phyloP scores from a whole-genome alignment of 1,140 invertebrate genomes.

The Drosophila sp. region DNA sequence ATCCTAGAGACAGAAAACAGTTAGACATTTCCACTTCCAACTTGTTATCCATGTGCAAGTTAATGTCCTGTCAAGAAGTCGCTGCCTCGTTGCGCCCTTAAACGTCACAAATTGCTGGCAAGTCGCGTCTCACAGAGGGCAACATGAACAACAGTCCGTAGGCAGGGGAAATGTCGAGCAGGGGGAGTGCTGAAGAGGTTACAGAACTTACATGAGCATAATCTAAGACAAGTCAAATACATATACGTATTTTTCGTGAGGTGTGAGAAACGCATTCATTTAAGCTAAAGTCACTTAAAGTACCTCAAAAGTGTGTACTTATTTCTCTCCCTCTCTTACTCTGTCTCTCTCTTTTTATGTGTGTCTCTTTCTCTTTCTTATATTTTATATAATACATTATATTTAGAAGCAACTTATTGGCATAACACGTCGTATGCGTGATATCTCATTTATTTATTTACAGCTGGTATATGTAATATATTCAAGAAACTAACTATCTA shows the following conservation, averaged over 20 bases:
- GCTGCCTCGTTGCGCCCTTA: slow-evolving; percentile 76
- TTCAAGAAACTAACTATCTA: too few species aligned
- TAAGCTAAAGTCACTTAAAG: too few species aligned
- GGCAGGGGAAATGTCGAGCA: not conserved
- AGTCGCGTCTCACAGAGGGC: slow-evolving; percentile 11
- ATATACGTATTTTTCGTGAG: slow-evolving; percentile 37
- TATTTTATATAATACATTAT: not conserved
- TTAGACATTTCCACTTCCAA: slow-evolving; percentile 42
- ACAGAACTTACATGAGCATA: slow-evolving; percentile 62
- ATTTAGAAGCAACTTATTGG: not conserved
- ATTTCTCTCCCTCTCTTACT: not conserved
- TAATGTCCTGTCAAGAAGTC: slow-evolving; percentile 82
- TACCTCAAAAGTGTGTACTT: slow-evolving; percentile 12
- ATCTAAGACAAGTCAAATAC: slow-evolving; percentile 48
- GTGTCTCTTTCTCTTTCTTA: not conserved
- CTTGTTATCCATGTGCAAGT: slow-evolving; percentile 67
- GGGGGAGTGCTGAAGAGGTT: not conserved
- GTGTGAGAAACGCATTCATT: slow-evolving; percentile 42
- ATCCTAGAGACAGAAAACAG: slow-evolving; percentile 21
- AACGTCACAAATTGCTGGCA: slow-evolving; percentile 77
- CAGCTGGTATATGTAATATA: too few species aligned
- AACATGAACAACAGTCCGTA: not conserved
- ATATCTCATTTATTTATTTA: not conserved
- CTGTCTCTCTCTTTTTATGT: not conserved
- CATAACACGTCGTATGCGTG: not conserved